These are phyloP conservation scores for Cryptoprocta ferox DNA, from an alignment of 2,797 vertebrate species.

Conservation along the genomic window DNA sequence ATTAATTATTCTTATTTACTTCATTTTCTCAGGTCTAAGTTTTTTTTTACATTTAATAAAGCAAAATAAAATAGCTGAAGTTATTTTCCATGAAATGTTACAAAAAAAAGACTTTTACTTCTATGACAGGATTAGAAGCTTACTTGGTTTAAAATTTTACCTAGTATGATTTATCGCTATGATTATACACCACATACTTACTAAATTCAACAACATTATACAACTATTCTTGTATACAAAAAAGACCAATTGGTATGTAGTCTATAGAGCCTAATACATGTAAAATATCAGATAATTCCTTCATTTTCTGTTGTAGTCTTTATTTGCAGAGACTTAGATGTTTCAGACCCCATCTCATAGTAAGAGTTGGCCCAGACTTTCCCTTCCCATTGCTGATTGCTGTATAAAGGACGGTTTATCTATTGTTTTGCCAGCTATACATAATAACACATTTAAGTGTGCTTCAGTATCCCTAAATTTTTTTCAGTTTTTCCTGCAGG, in stretches of 20 bases:
- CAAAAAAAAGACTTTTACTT: slow-evolving; percentile 20
- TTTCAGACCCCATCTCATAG: slow-evolving; percentile 6
- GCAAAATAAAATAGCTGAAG: slow-evolving; percentile 15
- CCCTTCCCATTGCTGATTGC: neutral
- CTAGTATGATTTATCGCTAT: slow-evolving; percentile 5
- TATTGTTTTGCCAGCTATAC: neutral
- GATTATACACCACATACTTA: slow-evolving; percentile 20
- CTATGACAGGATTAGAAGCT: neutral
- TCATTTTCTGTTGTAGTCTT: slow-evolving; percentile 12
- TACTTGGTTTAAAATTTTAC: slow-evolving; percentile 28
- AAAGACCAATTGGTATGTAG: neutral
- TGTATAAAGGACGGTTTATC: neutral
- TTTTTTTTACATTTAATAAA: neutral
- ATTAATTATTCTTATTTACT: slow-evolving; percentile 77
- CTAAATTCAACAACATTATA: neutral
- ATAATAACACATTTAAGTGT: neutral
- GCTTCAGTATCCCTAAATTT: neutral
- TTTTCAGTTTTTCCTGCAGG: slow-evolving; percentile 10
- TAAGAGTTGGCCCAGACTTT: slow-evolving; percentile 16
- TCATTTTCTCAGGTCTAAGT: neutral
- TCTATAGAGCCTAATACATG: neutral
- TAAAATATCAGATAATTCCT: slow-evolving; percentile 39
- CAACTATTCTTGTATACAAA: neutral
- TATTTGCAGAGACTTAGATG: neutral
- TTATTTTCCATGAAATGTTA: neutral